Evolutionary conservation across 2,113 vertebrate species (phyloP), one percentile per base, ranked within the genome.

Genomic region (Ploceus nigricollis): DNA sequence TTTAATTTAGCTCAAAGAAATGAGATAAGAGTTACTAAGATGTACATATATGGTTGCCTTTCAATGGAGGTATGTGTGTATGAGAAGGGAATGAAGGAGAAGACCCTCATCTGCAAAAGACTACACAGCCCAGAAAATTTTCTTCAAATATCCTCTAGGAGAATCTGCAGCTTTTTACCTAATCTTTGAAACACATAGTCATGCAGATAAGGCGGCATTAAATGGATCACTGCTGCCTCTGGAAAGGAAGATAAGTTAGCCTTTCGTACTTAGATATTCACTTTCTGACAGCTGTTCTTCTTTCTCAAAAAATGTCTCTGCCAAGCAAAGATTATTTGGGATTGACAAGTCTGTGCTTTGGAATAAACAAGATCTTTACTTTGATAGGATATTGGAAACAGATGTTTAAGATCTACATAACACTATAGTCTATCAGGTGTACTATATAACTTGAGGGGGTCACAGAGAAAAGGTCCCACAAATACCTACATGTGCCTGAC

Each of bases 341-440:
- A 92, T 54, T 89, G 86, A 89, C 66, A 88, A 83, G 1, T 39
- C 48, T 72, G 39, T 90, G 64, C 56, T 93, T 78, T 58, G 83
- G 33, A 92, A 90, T 70, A 70, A 95, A 94, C 91, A 94, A 64
- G 86, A 93, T 83, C 35, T 89, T 71, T 90, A 66, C 71, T 78
- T 72, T 68, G 82, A 92, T 22, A 75, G 33, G 28, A 28, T 19
- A 30, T 3, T 88, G 71, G 64, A 90, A 93, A 93, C 4, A 22
- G 75, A 92, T 81, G 60, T 66, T 78, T 66, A 70, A 86, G 64
- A 86, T 39, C 33, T 42, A 81, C 60, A 25, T 23, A 77, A 73
- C 79, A 47, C 37, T 31, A 4, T 0, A 73, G 19, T 28, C 85
- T 75, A 70, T 51, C 82, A 90, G 56, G 51, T 0, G 0, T 42